These are phyloP conservation scores for Sitobion miscanthi DNA, from an alignment of 1,140 invertebrate genomes.

Conservation along the genomic window DNA sequence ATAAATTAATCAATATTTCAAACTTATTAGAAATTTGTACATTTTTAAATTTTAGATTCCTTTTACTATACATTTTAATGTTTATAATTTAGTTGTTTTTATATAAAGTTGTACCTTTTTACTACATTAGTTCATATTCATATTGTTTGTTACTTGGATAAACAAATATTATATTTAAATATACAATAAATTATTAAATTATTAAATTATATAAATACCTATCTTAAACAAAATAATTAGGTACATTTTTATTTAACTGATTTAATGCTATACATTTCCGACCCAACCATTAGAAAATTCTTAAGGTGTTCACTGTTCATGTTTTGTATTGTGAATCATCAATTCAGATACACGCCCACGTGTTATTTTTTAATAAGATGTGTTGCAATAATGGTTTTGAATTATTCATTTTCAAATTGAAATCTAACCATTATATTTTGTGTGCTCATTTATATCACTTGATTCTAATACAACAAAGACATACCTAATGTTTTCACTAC, in stretches of 20 bases:
- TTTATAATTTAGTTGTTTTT: neutral
- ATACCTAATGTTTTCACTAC: neutral
- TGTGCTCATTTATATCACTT: neutral
- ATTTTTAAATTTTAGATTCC: neutral
- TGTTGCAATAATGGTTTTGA: constrained; percentile 23
- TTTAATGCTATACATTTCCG: neutral
- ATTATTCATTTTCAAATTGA: constrained; percentile 44
- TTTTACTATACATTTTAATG: neutral
- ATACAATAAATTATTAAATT: neutral
- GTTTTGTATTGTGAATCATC: neutral
- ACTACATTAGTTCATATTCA: neutral
- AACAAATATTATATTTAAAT: neutral
- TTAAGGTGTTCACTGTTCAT: neutral
- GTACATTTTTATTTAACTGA: neutral
- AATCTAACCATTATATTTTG: neutral
- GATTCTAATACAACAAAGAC: neutral
- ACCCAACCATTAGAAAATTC: neutral
- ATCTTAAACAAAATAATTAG: neutral
- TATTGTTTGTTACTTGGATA: neutral
- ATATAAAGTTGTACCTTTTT: neutral
- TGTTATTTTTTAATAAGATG: neutral
- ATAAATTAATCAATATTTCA: neutral
- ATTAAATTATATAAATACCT: neutral
- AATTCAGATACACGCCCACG: constrained; percentile 14
- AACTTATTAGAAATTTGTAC: neutral